Evolutionary conservation across 2,888 invertebrate genomes (phyloP).

Genomic region (Periphyllus acericola): DNA sequence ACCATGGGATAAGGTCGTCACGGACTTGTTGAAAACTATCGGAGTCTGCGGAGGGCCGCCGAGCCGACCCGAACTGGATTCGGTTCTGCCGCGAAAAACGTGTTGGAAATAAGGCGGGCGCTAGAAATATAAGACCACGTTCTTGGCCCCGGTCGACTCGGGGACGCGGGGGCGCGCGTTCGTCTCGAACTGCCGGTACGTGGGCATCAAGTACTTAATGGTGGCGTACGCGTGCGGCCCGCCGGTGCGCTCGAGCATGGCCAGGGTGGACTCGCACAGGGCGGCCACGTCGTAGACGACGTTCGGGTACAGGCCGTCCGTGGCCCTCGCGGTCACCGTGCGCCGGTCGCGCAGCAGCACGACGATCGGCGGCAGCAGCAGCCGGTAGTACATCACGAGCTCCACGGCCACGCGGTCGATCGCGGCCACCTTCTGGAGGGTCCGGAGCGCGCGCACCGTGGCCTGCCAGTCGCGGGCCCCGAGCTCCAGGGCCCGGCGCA

Average conservation of each 20-base stretch:
- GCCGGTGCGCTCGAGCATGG: neutral
- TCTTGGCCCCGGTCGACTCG: neutral
- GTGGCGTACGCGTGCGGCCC: neutral
- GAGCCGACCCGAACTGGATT: no score
- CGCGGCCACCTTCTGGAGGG: neutral
- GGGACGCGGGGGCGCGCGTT: no score
- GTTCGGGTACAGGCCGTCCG: neutral
- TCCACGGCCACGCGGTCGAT: neutral
- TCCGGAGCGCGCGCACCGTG: constrained; percentile 18
- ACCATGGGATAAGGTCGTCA: no score
- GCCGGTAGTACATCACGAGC: constrained; percentile 20
- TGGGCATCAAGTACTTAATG: constrained; percentile 31
- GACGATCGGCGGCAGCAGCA: constrained; percentile 10
- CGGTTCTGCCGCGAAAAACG: no score
- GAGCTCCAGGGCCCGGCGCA: constrained; percentile 10
- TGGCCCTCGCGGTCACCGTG: neutral
- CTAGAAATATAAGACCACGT: neutral
- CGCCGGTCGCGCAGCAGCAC: neutral
- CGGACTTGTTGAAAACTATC: no score
- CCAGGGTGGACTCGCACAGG: constrained; percentile 1
- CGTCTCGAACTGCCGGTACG: neutral
- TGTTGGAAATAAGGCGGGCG: neutral
- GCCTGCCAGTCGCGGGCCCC: constrained; percentile 16
- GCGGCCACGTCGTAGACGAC: neutral
- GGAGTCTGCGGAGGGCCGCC: no score